phyloP scores from a whole-genome alignment of 2,113 vertebrate species.

The Heloderma charlesbogerti region DNA sequence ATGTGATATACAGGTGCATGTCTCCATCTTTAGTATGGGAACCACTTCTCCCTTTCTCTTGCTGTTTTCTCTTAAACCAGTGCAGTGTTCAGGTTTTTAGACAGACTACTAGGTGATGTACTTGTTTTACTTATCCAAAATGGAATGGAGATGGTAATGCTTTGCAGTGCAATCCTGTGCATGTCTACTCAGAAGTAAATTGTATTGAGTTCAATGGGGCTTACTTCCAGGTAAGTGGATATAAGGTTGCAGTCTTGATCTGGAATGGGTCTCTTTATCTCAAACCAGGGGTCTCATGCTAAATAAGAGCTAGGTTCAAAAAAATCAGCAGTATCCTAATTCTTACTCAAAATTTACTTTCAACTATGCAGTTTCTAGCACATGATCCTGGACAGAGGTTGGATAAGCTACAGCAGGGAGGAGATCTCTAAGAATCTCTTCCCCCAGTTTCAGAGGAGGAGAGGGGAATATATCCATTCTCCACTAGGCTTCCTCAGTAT shows the following conservation, averaged over 20 bases:
- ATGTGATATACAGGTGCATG: background rate
- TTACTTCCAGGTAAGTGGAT: no score
- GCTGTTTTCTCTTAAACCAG: background rate
- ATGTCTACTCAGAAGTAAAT: background rate
- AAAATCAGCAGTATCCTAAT: no score
- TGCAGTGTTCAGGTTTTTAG: background rate
- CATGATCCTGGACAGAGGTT: background rate
- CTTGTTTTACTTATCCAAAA: background rate
- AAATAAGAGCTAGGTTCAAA: no score
- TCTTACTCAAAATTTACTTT: background rate
- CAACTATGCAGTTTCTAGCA: background rate
- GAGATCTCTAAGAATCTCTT: background rate
- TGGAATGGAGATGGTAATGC: background rate
- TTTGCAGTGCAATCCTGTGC: background rate
- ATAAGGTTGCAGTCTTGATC: no score
- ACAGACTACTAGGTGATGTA: background rate
- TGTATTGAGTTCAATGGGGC: no score
- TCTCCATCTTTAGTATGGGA: background rate
- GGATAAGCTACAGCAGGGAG: background rate
- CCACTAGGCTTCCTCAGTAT: background rate
- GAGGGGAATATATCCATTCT: background rate
- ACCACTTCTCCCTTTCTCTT: background rate
- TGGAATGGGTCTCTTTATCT: no score
- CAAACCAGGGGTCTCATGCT: no score
- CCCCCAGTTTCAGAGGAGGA: background rate